Evolutionary conservation across 1,140 invertebrate species (phyloP).

Genomic region (Acromyrmex echinatior): DNA sequence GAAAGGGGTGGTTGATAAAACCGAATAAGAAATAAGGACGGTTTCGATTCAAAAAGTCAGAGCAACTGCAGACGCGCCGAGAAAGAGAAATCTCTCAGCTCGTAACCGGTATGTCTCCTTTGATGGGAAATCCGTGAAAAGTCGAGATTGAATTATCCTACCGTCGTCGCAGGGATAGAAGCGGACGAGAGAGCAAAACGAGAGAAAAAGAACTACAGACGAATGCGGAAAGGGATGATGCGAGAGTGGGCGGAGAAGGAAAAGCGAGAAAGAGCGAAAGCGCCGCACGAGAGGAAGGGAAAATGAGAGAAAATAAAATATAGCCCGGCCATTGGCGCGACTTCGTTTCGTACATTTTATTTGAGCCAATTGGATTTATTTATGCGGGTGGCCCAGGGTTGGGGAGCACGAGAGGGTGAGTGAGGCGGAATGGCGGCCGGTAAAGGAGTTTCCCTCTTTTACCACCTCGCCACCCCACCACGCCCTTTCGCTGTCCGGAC

Average conservation of each 20-base stretch:
- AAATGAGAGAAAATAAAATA: constrained; percentile 77
- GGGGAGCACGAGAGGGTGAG: constrained; percentile 50
- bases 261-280: constrained; percentile 54
- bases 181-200: constrained; percentile 44
- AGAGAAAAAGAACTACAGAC: constrained; percentile 36
- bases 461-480: constrained; percentile 68
- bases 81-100: constrained; percentile 69
- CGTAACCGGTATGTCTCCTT: constrained; percentile 75
- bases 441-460: constrained; percentile 75
- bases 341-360: constrained; percentile 80
- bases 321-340: constrained; percentile 72
- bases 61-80: constrained; percentile 49
- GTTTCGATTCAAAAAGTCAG: constrained; percentile 60
- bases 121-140: constrained; percentile 77
- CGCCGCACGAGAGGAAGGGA: constrained; percentile 42
- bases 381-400: constrained; percentile 68
- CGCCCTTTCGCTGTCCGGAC: constrained; percentile 75
- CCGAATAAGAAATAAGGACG: constrained; percentile 58
- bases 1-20: constrained; percentile 10
- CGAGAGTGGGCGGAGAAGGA: constrained; percentile 40
- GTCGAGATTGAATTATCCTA: constrained; percentile 77
- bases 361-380: constrained; percentile 81
- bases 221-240: constrained; percentile 22
- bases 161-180: constrained; percentile 58
- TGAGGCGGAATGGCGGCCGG: constrained; percentile 64